A percentile compares a stretch with the other conserved stretches of the same genome.
phyloP scores from a whole-genome alignment of 2,797 vertebrate genomes.

The Mus caroli region DNA sequence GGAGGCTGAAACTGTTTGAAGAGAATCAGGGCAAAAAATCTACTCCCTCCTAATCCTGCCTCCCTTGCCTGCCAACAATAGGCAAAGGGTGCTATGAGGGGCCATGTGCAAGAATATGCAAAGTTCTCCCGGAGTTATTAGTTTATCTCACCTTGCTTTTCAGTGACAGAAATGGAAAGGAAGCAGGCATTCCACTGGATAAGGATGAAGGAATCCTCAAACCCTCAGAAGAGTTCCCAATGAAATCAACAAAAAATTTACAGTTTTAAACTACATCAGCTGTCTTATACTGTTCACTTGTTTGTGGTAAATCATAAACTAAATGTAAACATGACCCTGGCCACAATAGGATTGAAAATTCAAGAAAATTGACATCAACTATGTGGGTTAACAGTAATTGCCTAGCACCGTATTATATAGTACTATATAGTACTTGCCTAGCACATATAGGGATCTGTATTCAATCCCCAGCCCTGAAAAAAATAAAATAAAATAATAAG shows the following conservation, averaged over 20 bases:
- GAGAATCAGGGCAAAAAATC: neutral
- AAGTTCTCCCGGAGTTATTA: neutral
- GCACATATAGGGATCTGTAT: neutral
- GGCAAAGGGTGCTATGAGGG: neutral
- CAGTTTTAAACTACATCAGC: neutral
- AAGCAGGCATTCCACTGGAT: neutral
- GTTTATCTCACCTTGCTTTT: neutral
- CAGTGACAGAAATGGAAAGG: neutral
- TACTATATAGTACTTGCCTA: neutral
- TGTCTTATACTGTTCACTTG: neutral
- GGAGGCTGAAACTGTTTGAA: neutral
- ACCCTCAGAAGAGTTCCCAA: neutral
- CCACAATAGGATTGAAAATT: neutral
- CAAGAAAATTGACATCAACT: neutral
- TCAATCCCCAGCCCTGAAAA: neutral
- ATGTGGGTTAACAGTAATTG: neutral
- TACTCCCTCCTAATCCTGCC: neutral
- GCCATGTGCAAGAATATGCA: neutral
- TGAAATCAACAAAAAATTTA: neutral
- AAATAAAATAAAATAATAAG: neutral
- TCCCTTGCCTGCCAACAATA: neutral
- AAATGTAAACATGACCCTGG: neutral
- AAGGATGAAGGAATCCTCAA: neutral
- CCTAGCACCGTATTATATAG: neutral
- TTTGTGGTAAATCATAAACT: slow-evolving; percentile 19